Conservation (phyloP, 2,113 vertebrate species). For the Patagioenas fasciata region DNA sequence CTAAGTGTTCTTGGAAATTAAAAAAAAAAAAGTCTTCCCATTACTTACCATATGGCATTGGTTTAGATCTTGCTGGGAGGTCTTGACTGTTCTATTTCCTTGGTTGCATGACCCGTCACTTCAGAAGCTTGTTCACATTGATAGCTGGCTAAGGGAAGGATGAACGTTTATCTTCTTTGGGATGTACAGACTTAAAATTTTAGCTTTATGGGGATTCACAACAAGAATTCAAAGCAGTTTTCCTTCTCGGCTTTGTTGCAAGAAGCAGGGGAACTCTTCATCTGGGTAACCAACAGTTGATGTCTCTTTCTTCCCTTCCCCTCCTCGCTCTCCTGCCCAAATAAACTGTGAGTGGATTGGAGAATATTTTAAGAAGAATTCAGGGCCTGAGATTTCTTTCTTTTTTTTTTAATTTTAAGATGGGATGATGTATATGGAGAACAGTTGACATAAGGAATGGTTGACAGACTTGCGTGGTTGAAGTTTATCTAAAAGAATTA, state of each 20-base stretch:
- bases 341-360: neutral
- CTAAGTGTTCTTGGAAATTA: neutral
- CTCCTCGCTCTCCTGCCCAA: accelerated
- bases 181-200: neutral
- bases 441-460: neutral
- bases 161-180: neutral
- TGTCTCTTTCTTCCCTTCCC: accelerated
- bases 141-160: neutral
- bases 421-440: neutral
- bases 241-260: neutral
- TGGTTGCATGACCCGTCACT: neutral
- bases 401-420: neutral
- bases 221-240: neutral
- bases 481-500: neutral
- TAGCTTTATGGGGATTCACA: neutral
- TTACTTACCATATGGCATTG: neutral
- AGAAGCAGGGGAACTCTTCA: neutral
- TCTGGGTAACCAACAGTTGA: neutral
- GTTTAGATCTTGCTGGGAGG: constrained; percentile 22
- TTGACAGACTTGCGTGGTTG: neutral
- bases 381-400: neutral
- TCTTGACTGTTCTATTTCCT: neutral
- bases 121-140: neutral
- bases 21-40: no score
- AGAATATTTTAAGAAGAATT: neutral